Percentiles rank a stretch among this genome's conserved stretches.
Conservation (phyloP, 2,888 invertebrate genomes). For the Seira musarum region DNA sequence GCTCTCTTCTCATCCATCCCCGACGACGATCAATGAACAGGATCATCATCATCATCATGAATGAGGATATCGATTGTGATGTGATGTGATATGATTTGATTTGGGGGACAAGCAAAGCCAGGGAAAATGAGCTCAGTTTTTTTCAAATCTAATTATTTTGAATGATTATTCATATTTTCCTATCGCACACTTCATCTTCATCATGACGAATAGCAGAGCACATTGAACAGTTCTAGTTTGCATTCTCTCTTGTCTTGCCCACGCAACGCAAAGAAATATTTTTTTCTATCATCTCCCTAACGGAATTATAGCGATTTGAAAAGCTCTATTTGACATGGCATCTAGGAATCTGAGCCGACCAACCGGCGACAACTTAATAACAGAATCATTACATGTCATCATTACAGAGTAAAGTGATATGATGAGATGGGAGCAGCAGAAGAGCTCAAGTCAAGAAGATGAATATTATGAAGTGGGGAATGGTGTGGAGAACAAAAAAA, state of each 20-base stretch:
- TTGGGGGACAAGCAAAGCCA: too few relatives aligned
- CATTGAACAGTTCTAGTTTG: neutral
- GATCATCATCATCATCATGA: too few relatives aligned
- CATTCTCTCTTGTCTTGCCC: neutral
- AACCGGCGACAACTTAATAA: constrained; percentile 14
- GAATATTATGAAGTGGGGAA: too few relatives aligned
- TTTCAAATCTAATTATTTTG: constrained; percentile 39
- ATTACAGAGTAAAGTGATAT: too few relatives aligned
- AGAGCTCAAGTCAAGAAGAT: neutral
- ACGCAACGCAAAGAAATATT: neutral
- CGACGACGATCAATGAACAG: too few relatives aligned
- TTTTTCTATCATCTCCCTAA: neutral
- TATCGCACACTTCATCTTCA: neutral
- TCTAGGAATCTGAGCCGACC: neutral
- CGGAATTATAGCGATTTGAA: constrained; percentile 10
- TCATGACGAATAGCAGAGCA: neutral
- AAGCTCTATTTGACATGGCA: constrained; percentile 9
- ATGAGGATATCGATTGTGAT: too few relatives aligned
- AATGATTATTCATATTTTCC: constrained; percentile 38
- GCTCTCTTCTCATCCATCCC: neutral
- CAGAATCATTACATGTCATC: constrained; percentile 13
- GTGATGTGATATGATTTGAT: neutral
- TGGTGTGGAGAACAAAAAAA: neutral
- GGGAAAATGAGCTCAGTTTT: too few relatives aligned
- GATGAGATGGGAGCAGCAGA: constrained; percentile 10